These are phyloP conservation scores for Sisor rabdophorus DNA, from an alignment of 2,113 vertebrate species.

Conservation along the genomic window DNA sequence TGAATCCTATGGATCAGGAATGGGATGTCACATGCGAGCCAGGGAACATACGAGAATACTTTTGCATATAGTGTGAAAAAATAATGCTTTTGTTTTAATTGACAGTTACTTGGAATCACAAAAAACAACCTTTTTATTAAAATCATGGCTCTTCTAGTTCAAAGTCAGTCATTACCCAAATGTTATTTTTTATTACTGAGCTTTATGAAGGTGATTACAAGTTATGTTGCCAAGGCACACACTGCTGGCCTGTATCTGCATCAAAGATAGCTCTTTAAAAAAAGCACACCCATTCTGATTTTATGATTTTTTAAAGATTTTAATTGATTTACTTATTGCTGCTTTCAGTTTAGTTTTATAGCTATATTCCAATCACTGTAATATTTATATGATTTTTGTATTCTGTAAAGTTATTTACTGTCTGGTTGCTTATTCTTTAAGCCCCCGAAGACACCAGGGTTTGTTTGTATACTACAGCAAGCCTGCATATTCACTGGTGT, in stretches of 20 bases:
- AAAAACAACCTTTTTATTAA: background rate
- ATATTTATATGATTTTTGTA: background rate
- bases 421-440: background rate
- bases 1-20: too few relatives aligned
- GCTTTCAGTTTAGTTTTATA: background rate
- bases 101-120: background rate
- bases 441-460: background rate
- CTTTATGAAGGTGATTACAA: conserved; percentile 27
- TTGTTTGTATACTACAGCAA: background rate
- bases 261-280: conserved; percentile 1
- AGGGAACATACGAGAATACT: too few relatives aligned
- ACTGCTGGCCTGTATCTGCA: conserved; percentile 20
- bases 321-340: background rate
- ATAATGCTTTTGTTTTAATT: conserved; percentile 16
- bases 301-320: background rate
- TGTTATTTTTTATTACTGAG: conserved; percentile 13
- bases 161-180: conserved; percentile 13
- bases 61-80: too few relatives aligned
- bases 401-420: background rate
- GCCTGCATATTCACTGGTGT: background rate
- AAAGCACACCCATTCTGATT: background rate
- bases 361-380: background rate
- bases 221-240: conserved; percentile 27
- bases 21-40: too few relatives aligned
- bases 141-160: background rate